Evolutionary conservation across 2,113 vertebrate species (phyloP), one percentile per base, ranked within the genome.

Genomic region (Ciconia stormi): DNA sequence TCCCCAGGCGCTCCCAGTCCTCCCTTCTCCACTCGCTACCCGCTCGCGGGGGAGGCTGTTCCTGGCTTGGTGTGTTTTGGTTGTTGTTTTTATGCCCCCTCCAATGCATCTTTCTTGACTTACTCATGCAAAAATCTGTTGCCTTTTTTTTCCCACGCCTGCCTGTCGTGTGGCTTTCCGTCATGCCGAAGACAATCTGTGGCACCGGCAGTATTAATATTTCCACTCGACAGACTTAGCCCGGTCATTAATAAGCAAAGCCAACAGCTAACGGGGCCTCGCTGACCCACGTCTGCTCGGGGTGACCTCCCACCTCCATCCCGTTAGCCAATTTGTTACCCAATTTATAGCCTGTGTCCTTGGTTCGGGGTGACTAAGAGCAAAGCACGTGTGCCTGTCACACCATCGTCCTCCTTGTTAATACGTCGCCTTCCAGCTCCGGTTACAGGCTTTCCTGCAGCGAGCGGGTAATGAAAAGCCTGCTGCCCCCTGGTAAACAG

Each of bases 151-250:
- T 5, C 2, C 52, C 44, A 12, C 0, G 1, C 56, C 38, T 50
- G 2, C 69, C 80, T 2, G 0, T 17, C 2, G 0, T 34, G 56
- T 8, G 44, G n/a, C 36, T 93, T 73, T 79, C 92, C 26, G 0
- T 59, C 92, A 50, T 27, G 56, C 59, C 3, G 0, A 25, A 58
- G 69, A 26, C 56, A 56, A 34, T 42, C 52, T 52, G 25, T 36
- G 56, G 7, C 63, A 26, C 50, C 0, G 0, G 32, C 7, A 1
- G 12, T 23, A 16, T 70, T 81, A 79, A 49, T 80, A 34, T 85
- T 82, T 19, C 62, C 40, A 20, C 47, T 69, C 12, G 1, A 32
- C 85, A 79, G 53, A 3, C 56, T 40, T 29, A 32, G 26, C 36
- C 26, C 1, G 16, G 47, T 71, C 49, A 10, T 79, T 36, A 27